These are phyloP conservation scores for Phrixothrix hirtus DNA, from an alignment of 2,888 invertebrate genomes.

Conservation along the genomic window DNA sequence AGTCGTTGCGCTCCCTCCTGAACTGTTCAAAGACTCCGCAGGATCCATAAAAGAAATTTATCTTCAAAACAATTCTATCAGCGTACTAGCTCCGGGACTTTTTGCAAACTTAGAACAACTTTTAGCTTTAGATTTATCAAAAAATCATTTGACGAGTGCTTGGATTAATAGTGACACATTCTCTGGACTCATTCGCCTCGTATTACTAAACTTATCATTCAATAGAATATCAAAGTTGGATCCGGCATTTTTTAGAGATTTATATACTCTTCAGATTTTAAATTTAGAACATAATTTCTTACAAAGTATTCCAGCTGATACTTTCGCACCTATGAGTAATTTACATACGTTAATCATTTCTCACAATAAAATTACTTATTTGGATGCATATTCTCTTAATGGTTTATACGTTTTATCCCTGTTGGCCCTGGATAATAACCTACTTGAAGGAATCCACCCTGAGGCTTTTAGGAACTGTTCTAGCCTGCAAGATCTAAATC, in stretches of 20 bases:
- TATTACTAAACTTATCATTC: constrained; percentile 82
- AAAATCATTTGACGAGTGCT: constrained; percentile 82
- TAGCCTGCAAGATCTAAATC: constrained; percentile 85
- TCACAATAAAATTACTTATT: constrained; percentile 80
- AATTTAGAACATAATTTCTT: constrained; percentile 84
- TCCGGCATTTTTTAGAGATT: constrained; percentile 80
- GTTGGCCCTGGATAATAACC: constrained; percentile 84
- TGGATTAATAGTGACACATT: constrained; percentile 88
- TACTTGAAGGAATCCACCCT: constrained; percentile 79
- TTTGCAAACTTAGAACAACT: constrained; percentile 85
- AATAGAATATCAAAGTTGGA: constrained; percentile 82
- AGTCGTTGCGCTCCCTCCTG: constrained; percentile 84
- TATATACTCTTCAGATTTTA: constrained; percentile 83
- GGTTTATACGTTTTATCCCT: constrained; percentile 85
- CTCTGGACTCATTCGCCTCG: constrained; percentile 84
- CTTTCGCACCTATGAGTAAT: constrained; percentile 90
- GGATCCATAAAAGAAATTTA: constrained; percentile 85
- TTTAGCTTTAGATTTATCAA: constrained; percentile 79
- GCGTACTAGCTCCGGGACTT: constrained; percentile 80
- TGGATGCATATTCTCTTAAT: constrained; percentile 85
- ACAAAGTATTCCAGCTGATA: constrained; percentile 82
- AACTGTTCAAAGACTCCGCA: constrained; percentile 78
- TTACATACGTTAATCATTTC: constrained; percentile 86
- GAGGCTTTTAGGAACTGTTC: constrained; percentile 91
- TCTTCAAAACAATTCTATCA: constrained; percentile 89